Conservation (phyloP, 2,113 vertebrate genomes). For the zebrafish (Danio rerio) region DNA sequence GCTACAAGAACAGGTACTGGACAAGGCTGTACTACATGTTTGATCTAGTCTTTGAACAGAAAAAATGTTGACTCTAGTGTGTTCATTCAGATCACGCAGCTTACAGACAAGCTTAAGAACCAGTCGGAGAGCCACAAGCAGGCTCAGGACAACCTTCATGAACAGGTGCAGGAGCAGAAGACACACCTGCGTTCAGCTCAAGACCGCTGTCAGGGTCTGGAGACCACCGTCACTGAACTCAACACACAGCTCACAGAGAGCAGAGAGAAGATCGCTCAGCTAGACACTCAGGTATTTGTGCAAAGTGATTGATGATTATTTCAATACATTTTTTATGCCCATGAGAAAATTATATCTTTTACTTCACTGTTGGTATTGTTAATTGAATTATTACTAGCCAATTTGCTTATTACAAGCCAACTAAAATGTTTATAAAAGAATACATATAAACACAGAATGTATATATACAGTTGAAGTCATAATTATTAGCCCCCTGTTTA, state of each 20-base stretch:
- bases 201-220: slow-evolving; percentile 88
- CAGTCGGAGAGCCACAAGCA: slow-evolving; percentile 98
- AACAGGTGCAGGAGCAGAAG: slow-evolving; percentile 97
- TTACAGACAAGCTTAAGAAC: slow-evolving; percentile 96
- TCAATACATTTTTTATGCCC: not conserved
- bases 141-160: slow-evolving; percentile 94
- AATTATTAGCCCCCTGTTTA: no score
- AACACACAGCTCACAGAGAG: slow-evolving; percentile 87
- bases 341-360: not conserved
- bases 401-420: no score
- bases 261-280: slow-evolving; percentile 90
- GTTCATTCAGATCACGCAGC: slow-evolving; percentile 83
- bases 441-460: no score
- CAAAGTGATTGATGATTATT: not conserved
- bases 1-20: slow-evolving; percentile 89
- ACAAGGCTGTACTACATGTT: not conserved
- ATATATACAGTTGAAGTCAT: no score
- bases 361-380: not conserved
- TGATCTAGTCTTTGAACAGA: not conserved
- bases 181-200: slow-evolving; percentile 87
- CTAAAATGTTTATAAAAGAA: no score
- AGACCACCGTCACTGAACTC: slow-evolving; percentile 84
- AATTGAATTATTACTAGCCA: not conserved
- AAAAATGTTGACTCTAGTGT: not conserved
- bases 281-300: slow-evolving; percentile 86